Evolutionary conservation across 2,113 vertebrate genomes (phyloP).

Genomic region (Canis aureus): DNA sequence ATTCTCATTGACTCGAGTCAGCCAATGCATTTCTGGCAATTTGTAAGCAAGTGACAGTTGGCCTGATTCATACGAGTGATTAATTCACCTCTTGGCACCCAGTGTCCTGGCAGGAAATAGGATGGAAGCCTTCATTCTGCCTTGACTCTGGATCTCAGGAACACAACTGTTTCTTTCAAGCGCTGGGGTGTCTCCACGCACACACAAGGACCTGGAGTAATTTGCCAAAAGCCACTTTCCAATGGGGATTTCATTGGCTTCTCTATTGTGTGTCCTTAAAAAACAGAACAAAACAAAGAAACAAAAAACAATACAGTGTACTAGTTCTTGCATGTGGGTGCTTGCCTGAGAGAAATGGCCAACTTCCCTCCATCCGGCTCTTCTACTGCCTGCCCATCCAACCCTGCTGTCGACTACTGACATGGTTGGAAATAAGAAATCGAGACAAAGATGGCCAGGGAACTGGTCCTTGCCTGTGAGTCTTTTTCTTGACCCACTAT

Average conservation of each 20-base stretch:
- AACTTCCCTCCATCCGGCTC: background rate
- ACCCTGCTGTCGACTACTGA: background rate
- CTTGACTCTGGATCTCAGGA: background rate
- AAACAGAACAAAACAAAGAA: background rate
- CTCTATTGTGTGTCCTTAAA: background rate
- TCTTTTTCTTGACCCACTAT: background rate
- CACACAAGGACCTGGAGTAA: background rate
- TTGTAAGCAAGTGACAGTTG: background rate
- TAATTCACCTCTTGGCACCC: constrained; percentile 18
- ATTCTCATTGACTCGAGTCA: background rate
- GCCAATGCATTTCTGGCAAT: background rate
- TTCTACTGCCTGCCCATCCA: background rate
- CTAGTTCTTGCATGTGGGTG: background rate
- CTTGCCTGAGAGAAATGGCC: background rate
- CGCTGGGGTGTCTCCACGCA: background rate
- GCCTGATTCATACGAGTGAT: constrained; percentile 1
- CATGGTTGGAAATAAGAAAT: background rate
- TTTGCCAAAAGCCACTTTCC: background rate
- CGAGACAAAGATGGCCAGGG: background rate
- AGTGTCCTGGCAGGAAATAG: background rate
- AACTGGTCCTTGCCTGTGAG: background rate
- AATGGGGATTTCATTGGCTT: background rate
- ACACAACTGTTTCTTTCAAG: background rate
- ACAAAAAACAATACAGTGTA: background rate
- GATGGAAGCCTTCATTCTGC: background rate